These are phyloP conservation scores for Enteromius thamalakanensis DNA, from an alignment of 2,797 vertebrate species.

Conservation along the genomic window DNA sequence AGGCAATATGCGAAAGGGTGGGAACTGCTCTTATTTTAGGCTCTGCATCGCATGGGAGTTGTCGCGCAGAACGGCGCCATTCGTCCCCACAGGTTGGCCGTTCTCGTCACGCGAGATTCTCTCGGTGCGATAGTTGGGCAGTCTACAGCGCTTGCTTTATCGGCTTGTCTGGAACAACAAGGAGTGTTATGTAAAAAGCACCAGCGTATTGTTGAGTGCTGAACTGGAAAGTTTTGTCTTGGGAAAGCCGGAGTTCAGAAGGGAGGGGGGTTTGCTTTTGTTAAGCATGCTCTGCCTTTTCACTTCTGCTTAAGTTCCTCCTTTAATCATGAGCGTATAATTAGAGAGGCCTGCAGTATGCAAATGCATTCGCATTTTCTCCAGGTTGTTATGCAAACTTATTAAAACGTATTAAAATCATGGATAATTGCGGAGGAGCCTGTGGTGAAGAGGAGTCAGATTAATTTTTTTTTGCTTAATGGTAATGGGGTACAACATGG, in stretches of 20 bases:
- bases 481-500: constrained; percentile 56
- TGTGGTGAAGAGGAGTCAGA: constrained; percentile 58
- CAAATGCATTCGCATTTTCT: constrained; percentile 67
- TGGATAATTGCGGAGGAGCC: constrained; percentile 68
- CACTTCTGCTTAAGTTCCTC: constrained; percentile 67
- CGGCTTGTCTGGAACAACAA: constrained; percentile 47
- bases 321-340: constrained; percentile 75
- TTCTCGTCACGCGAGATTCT: constrained; percentile 15
- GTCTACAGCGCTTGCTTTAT: constrained; percentile 45
- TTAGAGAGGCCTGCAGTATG: constrained; percentile 70
- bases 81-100: neutral
- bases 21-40: neutral
- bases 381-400: constrained; percentile 74
- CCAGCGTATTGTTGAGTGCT: constrained; percentile 20
- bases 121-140: constrained; percentile 25
- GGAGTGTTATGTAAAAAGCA: constrained; percentile 43
- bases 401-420: constrained; percentile 76
- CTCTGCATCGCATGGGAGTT: neutral
- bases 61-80: neutral
- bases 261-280: constrained; percentile 52
- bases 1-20: constrained; percentile 26
- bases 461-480: constrained; percentile 55
- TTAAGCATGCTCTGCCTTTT: constrained; percentile 59
- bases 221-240: constrained; percentile 52
- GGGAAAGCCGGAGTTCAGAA: constrained; percentile 43